Percentiles rank a stretch among this genome's conserved stretches.
Evolutionary conservation across 2,888 invertebrate genomes (phyloP).

Genomic region (Chymomyza amoena): DNA sequence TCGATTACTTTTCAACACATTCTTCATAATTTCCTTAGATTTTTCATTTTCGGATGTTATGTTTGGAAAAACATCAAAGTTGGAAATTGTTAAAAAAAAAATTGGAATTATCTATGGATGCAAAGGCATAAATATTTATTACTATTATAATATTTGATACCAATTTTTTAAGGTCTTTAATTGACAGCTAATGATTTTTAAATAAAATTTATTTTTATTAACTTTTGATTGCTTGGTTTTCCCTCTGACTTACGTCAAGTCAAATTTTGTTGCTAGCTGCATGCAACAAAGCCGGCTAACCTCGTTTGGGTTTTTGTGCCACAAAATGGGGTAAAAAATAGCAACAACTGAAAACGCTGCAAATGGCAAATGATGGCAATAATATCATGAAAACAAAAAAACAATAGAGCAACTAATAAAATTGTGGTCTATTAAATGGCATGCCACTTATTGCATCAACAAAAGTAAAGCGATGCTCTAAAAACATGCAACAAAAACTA

Average conservation of each 20-base stretch:
- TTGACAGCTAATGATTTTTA: neutral
- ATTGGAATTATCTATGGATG: too few relatives aligned
- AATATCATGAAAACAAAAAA: neutral
- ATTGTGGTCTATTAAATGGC: conserved; percentile 58
- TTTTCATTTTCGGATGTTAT: too few relatives aligned
- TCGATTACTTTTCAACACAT: too few relatives aligned
- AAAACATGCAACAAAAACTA: conserved; percentile 2
- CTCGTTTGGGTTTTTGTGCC: neutral
- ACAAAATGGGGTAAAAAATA: neutral
- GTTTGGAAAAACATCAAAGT: too few relatives aligned
- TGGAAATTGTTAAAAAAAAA: too few relatives aligned
- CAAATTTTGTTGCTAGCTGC: neutral
- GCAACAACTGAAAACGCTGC: too few relatives aligned
- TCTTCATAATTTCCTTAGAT: too few relatives aligned
- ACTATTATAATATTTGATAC: too few relatives aligned
- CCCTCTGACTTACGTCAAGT: neutral
- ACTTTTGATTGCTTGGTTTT: neutral
- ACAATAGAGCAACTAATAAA: conserved; percentile 41
- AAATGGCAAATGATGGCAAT: neutral
- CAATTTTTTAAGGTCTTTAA: too few relatives aligned
- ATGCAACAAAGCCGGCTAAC: neutral
- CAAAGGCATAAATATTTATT: too few relatives aligned
- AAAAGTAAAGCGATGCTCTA: conserved; percentile 7
- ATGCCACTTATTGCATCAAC: conserved; percentile 58
- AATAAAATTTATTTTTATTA: neutral